Base-by-base conservation (phyloP, 2,113 vertebrate genomes). In the Galeopterus variegatus region DNA sequence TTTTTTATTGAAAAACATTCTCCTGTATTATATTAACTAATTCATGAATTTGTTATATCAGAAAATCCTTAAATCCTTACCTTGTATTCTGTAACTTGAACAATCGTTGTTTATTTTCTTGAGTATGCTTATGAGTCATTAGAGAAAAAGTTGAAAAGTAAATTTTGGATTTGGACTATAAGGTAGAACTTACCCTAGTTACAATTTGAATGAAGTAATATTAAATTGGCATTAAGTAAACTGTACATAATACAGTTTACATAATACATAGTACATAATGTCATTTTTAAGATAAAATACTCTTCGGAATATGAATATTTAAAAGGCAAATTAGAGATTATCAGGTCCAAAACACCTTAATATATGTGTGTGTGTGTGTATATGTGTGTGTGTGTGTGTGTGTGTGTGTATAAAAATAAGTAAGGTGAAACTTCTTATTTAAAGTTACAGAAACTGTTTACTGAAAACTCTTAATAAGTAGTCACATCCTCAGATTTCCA, bases 111-210 rank as follows among this genome's bases (percentile, higher is more conserved):
- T 93, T 45, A 33, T 17, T 54, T 48, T 73, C 33, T 88, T 76
- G 4, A 76, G 8, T 70, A 26, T 9, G 17, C 4, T 28, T 86
- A 70, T 67, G 1, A 17, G 19, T 11, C n/a, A 21, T 64, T 91
- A 76, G 45, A 62, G 36, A 83, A 45, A 41, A 95, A 93, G 4
- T 41, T 0, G 62, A 93, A 89, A 86, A 50, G 28, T 56, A 70
- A 67, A 84, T 93, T 64, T 93, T 82, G 17, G 5, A 89, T 82
- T 96, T 92, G n/a, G 8, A 75, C 90, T 88, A 73, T 6, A 3
- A 45, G 48, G 3, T 83, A 82, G 96, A 60, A 84, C 0, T 56
- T 33, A 21, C n/a, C 28, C 11, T 64, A 41, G 2, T 89, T 93
- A 6, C 6, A 70, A 26, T 11, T 56, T 64, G 23, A 80, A 23